Base-by-base conservation (phyloP, 2,113 vertebrate species). In the Lontra canadensis region DNA sequence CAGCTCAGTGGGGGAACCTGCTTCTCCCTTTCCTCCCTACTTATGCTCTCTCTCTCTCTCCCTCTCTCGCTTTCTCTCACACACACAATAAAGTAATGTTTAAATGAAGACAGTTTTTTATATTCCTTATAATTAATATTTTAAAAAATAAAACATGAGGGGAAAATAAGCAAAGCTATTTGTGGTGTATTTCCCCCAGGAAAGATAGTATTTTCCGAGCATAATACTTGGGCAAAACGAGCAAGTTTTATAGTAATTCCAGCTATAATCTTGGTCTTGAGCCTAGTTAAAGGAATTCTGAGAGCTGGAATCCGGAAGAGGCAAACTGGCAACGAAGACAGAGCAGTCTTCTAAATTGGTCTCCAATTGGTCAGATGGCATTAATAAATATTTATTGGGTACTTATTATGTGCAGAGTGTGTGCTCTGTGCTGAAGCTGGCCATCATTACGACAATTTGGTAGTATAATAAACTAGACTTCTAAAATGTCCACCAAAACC, bases 371-470 rank as follows among this genome's bases (percentile, higher is more conserved):
- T 96, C 82, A 96, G 96, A 90, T 87, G 79, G 65, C 91, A 39
- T 63, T 95, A 96, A 96, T 98, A 98, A 96, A 98, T 98, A 97
- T 97, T 95, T 97, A 97, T 96, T 52, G 61, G 61, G 65, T 87
- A 69, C 92, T 98, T 93, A 94, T 90, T 93, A 96, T 97, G 83
- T 94, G 83, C 55, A 5, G 47, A 87, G 23, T 80, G 61, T 97
- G 59, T 36, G 73, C 52, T 85, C 42, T 7, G 1, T 61, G 74
- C 74, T 95, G 79, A 92, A 85, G 42, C 67, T 91, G 67, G 26
- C 67, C 49, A 49, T 79, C 59, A 29, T 94, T 95, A 36, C 52
- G 55, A n/a, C 61, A 55, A 55, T 95, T 92, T 89, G 74, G n/a
- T 94, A 84, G 79, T 49, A n/a, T 76, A 74, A 94, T 95, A 57